These are phyloP conservation scores for Hydrolagus affinis DNA, from an alignment of 2,113 vertebrate genomes.

Conservation along the genomic window DNA sequence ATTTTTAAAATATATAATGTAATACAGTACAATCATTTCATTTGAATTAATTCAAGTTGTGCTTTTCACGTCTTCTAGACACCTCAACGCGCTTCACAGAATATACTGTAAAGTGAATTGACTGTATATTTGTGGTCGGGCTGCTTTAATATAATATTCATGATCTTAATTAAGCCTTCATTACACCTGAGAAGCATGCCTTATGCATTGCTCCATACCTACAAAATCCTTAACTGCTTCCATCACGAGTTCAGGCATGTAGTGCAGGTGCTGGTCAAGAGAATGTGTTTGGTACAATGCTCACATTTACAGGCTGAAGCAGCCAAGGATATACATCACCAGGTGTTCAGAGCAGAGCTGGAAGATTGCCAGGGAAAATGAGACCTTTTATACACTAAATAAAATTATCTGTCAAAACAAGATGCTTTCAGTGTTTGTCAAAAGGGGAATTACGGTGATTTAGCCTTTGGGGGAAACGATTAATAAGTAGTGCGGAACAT, in stretches of 20 bases:
- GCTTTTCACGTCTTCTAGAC: too few species aligned
- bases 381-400: conserved; percentile 10
- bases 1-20: neutral
- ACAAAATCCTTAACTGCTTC: neutral
- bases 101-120: too few species aligned
- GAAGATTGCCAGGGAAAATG: conserved; percentile 15
- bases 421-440: conserved; percentile 6
- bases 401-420: conserved; percentile 24
- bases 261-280: conserved; percentile 23
- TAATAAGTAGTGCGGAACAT: conserved; percentile 15
- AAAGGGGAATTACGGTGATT: conserved; percentile 6
- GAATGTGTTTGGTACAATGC: conserved; percentile 26
- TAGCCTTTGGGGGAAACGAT: conserved; percentile 4
- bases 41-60: too few species aligned
- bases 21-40: neutral
- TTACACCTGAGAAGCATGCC: neutral
- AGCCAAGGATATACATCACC: conserved; percentile 12
- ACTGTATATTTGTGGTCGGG: too few species aligned
- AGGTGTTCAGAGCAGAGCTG: conserved; percentile 20
- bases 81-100: too few species aligned
- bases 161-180: neutral
- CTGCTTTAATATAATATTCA: neutral
- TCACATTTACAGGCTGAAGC: conserved; percentile 25
- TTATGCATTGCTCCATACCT: neutral
- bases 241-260: conserved; percentile 24